A percentile compares a stretch with the other conserved stretches of the same genome.
Evolutionary conservation across 2,888 invertebrate species (phyloP).

Genomic region (Cataglyphis albicans): DNA sequence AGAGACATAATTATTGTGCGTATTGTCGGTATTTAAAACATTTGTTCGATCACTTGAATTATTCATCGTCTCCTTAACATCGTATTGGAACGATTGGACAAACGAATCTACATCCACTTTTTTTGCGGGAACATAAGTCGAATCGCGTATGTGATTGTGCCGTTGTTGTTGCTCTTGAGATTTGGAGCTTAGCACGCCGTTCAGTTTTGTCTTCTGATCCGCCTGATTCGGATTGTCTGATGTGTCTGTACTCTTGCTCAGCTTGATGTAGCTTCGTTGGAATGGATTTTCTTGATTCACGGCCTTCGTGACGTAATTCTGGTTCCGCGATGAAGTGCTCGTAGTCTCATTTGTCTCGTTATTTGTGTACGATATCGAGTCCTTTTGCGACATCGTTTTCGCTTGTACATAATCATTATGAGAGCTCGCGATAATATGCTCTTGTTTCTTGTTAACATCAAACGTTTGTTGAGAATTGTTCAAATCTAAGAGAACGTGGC

Average conservation of each 20-base stretch:
- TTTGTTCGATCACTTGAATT: constrained; percentile 56
- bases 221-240: constrained; percentile 33
- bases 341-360: constrained; percentile 22
- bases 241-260: constrained; percentile 64
- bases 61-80: constrained; percentile 65
- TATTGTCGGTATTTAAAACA: constrained; percentile 65
- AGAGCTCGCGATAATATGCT: constrained; percentile 62
- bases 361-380: constrained; percentile 58
- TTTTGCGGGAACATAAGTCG: constrained; percentile 64
- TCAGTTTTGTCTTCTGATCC: constrained; percentile 64
- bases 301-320: constrained; percentile 63
- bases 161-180: constrained; percentile 62
- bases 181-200: constrained; percentile 60
- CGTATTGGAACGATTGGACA: constrained; percentile 69
- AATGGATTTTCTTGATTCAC: constrained; percentile 57
- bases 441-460: constrained; percentile 65
- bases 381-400: constrained; percentile 64
- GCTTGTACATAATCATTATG: constrained; percentile 70
- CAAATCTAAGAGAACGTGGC: constrained; percentile 53
- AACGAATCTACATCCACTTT: constrained; percentile 73
- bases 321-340: constrained; percentile 51
- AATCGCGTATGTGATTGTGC: constrained; percentile 59
- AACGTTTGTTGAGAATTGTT: constrained; percentile 65
- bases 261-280: constrained; percentile 67
- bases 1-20: constrained; percentile 73